These are phyloP conservation scores for Cephus pygmeus DNA, from an alignment of 2,888 invertebrate species.

Conservation along the genomic window DNA sequence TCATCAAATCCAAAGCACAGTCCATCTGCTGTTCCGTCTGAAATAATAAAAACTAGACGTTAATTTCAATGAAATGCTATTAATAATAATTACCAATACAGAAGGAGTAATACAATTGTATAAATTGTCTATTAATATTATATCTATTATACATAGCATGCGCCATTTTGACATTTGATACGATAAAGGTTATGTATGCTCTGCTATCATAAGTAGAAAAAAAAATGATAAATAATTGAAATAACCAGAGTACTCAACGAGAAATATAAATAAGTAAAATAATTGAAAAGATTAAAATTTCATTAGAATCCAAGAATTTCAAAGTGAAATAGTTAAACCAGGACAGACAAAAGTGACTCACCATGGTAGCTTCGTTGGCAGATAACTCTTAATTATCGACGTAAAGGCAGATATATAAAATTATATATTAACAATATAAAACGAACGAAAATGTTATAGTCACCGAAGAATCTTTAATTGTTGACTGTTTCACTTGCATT, in stretches of 20 bases:
- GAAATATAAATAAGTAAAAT: background rate
- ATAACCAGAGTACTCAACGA: background rate
- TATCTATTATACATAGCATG: slow-evolving; percentile 22
- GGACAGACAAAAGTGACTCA: slow-evolving; percentile 38
- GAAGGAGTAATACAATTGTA: background rate
- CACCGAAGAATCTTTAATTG: slow-evolving; percentile 25
- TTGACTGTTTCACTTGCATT: slow-evolving; percentile 47
- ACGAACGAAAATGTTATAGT: background rate
- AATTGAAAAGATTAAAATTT: background rate
- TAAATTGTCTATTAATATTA: background rate
- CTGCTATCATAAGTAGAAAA: background rate
- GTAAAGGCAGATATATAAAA: slow-evolving; percentile 7
- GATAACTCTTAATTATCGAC: slow-evolving; percentile 30
- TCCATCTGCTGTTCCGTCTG: slow-evolving; percentile 97
- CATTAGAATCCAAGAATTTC: background rate
- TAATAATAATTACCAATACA: background rate
- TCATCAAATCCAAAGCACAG: slow-evolving; percentile 98
- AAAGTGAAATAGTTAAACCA: background rate
- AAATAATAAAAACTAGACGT: slow-evolving; percentile 44
- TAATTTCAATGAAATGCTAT: background rate
- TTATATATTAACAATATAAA: slow-evolving; percentile 6
- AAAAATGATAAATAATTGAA: background rate
- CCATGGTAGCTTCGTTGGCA: slow-evolving; percentile 37
- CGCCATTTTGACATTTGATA: slow-evolving; percentile 54
- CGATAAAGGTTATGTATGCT: slow-evolving; percentile 45